phyloP scores from a whole-genome alignment of 2,113 vertebrate species.

The Corythornis cristatus region DNA sequence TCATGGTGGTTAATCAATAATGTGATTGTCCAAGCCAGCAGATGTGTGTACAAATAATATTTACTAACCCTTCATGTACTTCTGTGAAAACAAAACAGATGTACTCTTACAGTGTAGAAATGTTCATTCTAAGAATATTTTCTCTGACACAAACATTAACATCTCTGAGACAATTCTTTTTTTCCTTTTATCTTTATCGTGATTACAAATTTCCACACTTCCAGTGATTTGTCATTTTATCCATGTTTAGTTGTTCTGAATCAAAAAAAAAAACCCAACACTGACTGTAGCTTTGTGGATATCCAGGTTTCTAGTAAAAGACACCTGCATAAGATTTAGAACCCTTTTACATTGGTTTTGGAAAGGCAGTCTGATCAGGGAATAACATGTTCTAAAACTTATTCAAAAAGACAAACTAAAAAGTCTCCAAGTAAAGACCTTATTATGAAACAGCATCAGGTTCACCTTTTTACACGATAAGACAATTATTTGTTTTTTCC shows the following conservation, averaged over 20 bases:
- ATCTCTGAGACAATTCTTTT: not conserved
- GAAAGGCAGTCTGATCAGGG: not conserved
- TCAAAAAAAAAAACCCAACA: not conserved
- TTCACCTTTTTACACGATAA: not conserved
- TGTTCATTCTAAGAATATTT: conserved; percentile 4
- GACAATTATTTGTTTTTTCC: not conserved
- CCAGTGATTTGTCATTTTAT: not conserved
- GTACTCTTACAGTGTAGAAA: not conserved
- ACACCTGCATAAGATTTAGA: not conserved
- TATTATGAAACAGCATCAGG: not conserved
- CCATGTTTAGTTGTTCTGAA: not conserved
- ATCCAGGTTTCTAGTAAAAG: not conserved
- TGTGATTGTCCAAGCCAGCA: not conserved
- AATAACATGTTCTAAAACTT: not conserved
- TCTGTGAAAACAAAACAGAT: conserved; percentile 12
- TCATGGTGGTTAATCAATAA: conserved; percentile 50
- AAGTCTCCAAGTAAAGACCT: not conserved
- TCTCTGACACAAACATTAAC: not conserved
- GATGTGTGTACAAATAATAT: conserved; percentile 32
- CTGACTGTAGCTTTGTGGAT: not conserved
- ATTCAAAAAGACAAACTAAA: not conserved
- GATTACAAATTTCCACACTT: not conserved
- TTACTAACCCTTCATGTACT: conserved; percentile 15
- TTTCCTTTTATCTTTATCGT: not conserved
- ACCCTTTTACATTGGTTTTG: not conserved